Base-by-base conservation (phyloP, 2,113 vertebrate species). In the Trogon surrucura region DNA sequence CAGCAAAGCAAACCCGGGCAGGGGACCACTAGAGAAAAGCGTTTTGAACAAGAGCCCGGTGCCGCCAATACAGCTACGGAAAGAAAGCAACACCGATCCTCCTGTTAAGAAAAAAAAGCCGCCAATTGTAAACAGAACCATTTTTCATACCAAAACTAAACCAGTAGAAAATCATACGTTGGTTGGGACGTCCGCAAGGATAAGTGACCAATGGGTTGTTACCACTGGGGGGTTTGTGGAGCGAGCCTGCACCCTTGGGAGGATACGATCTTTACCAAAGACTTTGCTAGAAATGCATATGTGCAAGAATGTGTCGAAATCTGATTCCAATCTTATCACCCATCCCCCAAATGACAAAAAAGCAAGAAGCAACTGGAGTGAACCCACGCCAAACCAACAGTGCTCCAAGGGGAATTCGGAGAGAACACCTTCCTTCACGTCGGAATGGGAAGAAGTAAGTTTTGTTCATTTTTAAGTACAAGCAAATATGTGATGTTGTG, bases 361-460 rank as follows among this genome's bases (percentile, higher is more conserved):
- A 86, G 94, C 98, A 47, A 97, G 98, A 98, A 98, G 98, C 96
- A 97, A 98, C 96, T 97, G 99, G 98, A 97, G 98, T 85, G 97
- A 98, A 95, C 91, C 98, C 58, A 97, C 97, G 75, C 96, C 98
- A 32, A 98, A 96, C 41, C 98, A 98, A 34, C 97, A 96, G 30
- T 98, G 96, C 92, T 98, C 98, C 11, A 98, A 97, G 94, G 97
- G 97, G 44, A 97, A 98, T 97, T 98, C 99, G 3, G 99, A 99
- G 97, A 98, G 99, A 93, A 99, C 99, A 1, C 99, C 99, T 13
- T 99, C 99, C 73, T 99, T 99, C 97, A 99, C 99, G 7, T 99
- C 99, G 3, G 99, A 99, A 96, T 99, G 99, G 99, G 99, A 99
- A 96, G 99, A 99, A 98, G 99, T 99, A 98, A 98, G 98, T 81